These are phyloP conservation scores for Apeltes quadracus DNA, from an alignment of 2,113 vertebrate species.

Conservation along the genomic window DNA sequence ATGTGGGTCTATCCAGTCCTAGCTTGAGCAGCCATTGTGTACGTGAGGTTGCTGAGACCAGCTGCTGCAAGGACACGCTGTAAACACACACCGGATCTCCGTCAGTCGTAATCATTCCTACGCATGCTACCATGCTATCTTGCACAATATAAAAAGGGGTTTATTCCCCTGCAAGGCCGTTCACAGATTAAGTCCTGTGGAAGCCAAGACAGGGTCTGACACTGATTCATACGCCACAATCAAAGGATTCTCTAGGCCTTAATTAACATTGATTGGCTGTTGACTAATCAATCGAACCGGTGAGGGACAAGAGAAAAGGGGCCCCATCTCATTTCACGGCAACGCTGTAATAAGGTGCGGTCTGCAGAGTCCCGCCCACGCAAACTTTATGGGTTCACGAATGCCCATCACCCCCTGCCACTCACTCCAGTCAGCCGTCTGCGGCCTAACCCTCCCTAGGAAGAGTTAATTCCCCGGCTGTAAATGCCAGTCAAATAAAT, in stretches of 20 bases:
- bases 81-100: neutral
- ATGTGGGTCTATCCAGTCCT: neutral
- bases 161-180: constrained; percentile 53
- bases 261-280: constrained; percentile 83
- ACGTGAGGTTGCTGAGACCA: neutral
- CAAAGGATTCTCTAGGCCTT: constrained; percentile 81
- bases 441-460: neutral
- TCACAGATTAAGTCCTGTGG: constrained; percentile 56
- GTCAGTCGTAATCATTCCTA: constrained; percentile 40
- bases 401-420: constrained; percentile 33
- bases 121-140: constrained; percentile 34
- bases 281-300: constrained; percentile 77
- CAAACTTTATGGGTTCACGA: constrained; percentile 72
- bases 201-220: constrained; percentile 76
- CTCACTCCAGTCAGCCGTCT: constrained; percentile 37
- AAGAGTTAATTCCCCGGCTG: constrained; percentile 69
- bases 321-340: constrained; percentile 65
- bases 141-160: constrained; percentile 55
- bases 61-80: neutral
- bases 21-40: neutral
- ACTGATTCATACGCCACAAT: constrained; percentile 80
- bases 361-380: constrained; percentile 53
- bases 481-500: constrained; percentile 71
- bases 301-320: constrained; percentile 65
- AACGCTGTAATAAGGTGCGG: constrained; percentile 75